Base-by-base conservation (phyloP, 2,113 vertebrate species). In the Scortum barcoo region DNA sequence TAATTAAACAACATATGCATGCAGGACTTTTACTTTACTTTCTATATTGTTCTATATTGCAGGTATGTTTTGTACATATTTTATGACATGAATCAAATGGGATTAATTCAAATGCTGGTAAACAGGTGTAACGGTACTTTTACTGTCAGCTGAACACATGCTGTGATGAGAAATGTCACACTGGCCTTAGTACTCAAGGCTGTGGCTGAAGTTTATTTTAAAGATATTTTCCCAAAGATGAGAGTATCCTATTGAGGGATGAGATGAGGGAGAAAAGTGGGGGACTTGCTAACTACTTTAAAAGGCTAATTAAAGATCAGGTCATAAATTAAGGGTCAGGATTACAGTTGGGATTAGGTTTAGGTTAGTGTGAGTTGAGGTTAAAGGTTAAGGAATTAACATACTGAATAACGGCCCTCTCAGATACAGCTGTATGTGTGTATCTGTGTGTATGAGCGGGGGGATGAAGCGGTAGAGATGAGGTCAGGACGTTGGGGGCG, bases 401-500 rank as follows among this genome's bases (percentile, higher is more conserved):
- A 17, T 42, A 0, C 16, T 38, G 3, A 11, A 13, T n/a, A 22
- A 63, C 67, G 42, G n/a, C 44, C 56, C 36, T 69, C 62, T 19
- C 38, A 46, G 50, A 74, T 61, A 30, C 40, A 76, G 6, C 14
- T 67, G n/a, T 77, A 26, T 76, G 76, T 71, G 14, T 76, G 26
- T 56, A 19, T 57, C 0, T 76, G 44, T 36, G 20, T 44, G 14
- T 24, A 5, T 40, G 56, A 20, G 40, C 56, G 33, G 22, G 22
- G 24, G 19, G 40, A 20, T 38, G 67, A 63, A 22, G 61, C 76
- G 56, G 44, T 54, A 16, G 38, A 46, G 62, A 77, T 80, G 80
- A 71, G 74, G 66, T 62, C 33, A n/a, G 78, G 70, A 71, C 80
- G 38, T 61, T 2, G 75, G 77, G 72, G 76, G 58, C 0, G 51